These are phyloP conservation scores for Noctua fimbriata DNA, from an alignment of 2,888 invertebrate genomes.

Conservation along the genomic window DNA sequence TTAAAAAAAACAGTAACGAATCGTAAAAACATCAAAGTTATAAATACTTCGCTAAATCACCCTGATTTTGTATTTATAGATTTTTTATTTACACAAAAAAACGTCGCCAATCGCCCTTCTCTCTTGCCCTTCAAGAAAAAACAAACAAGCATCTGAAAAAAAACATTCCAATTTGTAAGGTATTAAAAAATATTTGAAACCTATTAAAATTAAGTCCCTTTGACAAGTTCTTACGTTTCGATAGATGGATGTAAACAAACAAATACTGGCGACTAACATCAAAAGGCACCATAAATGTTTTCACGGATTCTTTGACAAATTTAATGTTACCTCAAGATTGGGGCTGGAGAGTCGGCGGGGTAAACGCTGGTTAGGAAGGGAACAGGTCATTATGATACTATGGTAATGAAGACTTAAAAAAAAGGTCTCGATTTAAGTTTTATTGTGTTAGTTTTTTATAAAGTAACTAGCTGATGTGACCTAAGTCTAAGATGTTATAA, in stretches of 20 bases:
- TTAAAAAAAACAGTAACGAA: slow-evolving; percentile 34
- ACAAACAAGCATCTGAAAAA: slow-evolving; percentile 52
- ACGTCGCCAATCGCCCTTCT: slow-evolving; percentile 20
- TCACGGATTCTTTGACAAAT: slow-evolving; percentile 75
- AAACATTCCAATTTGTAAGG: slow-evolving; percentile 51
- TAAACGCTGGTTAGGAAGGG: neutral
- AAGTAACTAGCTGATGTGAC: neutral
- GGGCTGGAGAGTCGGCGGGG: slow-evolving; percentile 41
- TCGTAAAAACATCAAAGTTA: slow-evolving; percentile 59
- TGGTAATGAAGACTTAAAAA: neutral
- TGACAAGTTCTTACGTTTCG: slow-evolving; percentile 53
- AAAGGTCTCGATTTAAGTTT: neutral
- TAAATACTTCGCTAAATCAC: slow-evolving; percentile 27
- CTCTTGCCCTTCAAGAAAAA: slow-evolving; percentile 25
- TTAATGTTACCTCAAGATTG: slow-evolving; percentile 71
- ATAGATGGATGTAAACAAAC: slow-evolving; percentile 65
- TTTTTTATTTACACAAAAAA: slow-evolving; percentile 26
- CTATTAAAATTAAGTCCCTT: slow-evolving; percentile 68
- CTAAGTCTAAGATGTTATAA: too few relatives aligned
- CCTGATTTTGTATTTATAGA: slow-evolving; percentile 34
- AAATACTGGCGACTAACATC: slow-evolving; percentile 65
- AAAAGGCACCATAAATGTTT: slow-evolving; percentile 71
- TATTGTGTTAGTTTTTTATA: neutral
- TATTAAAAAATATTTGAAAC: slow-evolving; percentile 65
- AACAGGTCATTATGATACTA: neutral